Conservation (phyloP, 2,113 vertebrate genomes). For the Toxotes chatareus region DNA sequence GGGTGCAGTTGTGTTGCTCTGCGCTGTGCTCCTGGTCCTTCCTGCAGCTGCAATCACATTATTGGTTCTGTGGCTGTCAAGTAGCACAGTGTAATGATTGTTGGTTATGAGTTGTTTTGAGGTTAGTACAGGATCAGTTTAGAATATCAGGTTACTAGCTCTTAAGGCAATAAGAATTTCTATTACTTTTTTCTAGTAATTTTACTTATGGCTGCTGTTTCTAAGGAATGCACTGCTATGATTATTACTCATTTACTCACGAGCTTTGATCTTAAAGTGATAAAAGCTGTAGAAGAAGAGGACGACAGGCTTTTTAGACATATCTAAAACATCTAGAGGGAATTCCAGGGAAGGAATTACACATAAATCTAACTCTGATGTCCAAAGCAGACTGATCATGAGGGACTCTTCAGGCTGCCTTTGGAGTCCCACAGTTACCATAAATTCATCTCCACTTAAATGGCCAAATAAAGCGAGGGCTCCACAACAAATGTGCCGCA, state of each 20-base stretch:
- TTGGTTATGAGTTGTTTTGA: conserved; percentile 9
- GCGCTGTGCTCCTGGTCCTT: neutral
- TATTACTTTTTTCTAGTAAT: neutral
- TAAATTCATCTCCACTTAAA: neutral
- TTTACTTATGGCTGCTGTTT: neutral
- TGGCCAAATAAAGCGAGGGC: neutral
- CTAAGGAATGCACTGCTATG: neutral
- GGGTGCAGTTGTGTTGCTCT: conserved; percentile 6
- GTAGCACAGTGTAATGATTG: conserved; percentile 10
- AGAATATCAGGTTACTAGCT: neutral
- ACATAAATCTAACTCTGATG: conserved; percentile 8
- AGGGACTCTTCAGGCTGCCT: neutral
- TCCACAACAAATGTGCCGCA: neutral
- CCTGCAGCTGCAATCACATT: conserved; percentile 8
- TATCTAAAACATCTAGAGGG: neutral
- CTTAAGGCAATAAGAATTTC: neutral
- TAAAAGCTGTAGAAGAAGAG: neutral
- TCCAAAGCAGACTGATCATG: conserved; percentile 9
- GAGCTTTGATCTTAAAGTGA: neutral
- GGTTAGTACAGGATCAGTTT: neutral
- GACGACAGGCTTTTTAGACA: neutral
- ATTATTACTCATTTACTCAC: neutral
- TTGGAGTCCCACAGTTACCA: neutral
- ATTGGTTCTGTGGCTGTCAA: neutral
- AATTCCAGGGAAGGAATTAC: neutral